A percentile compares a stretch with the other conserved stretches of the same genome.
Conservation (phyloP, 2,113 vertebrate genomes). For the Gila orcuttii region DNA sequence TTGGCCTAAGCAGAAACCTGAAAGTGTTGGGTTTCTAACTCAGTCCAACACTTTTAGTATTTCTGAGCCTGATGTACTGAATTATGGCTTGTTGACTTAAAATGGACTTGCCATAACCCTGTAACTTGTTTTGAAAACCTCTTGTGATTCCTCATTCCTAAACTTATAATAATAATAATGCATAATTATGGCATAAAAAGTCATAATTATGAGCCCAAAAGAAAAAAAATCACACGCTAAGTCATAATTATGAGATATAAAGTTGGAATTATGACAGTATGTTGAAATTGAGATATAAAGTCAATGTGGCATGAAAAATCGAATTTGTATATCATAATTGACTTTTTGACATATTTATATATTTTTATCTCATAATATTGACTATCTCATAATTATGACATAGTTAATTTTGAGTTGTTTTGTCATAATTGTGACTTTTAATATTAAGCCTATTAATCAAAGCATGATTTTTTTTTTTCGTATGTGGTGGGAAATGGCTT, state of each 20-base stretch:
- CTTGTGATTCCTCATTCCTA: not conserved
- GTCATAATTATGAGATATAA: no score
- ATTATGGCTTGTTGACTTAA: not conserved
- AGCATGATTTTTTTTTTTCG: no score
- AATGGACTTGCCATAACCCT: not conserved
- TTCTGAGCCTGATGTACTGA: not conserved
- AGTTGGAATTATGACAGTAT: no score
- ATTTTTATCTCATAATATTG: not conserved
- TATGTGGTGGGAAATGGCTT: no score
- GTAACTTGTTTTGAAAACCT: not conserved
- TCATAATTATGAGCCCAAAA: no score
- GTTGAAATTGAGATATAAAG: no score
- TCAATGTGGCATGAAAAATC: not conserved
- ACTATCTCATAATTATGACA: not conserved
- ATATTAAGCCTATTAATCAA: no score
- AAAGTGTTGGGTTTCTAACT: not conserved
- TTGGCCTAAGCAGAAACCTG: not conserved
- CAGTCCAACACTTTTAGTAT: not conserved
- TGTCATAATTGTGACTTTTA: no score
- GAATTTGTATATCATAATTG: not conserved
- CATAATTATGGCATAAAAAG: no score
- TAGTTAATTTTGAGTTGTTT: not conserved
- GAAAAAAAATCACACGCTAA: not conserved
- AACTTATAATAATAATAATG: not conserved
- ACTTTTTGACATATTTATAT: not conserved